Base-by-base conservation (phyloP, 2,888 invertebrate species). In the Tetramorium bicarinatum region DNA sequence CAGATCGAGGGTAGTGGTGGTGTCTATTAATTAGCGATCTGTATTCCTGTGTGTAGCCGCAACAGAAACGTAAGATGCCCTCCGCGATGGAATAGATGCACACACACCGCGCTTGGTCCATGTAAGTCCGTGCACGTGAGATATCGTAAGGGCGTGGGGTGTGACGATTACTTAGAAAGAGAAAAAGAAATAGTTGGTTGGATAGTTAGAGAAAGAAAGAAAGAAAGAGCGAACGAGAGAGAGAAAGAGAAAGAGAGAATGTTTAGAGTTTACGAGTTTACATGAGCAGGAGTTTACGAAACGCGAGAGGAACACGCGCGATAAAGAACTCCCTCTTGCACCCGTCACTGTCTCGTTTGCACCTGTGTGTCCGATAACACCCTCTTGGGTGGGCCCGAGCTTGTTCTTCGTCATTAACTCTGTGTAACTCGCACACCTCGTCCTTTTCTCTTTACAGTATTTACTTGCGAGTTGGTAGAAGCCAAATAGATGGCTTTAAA, bases 21-120 rank as follows among this genome's bases (percentile, higher is more conserved):
- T 87, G 56, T 87, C 77, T 90, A 34, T 34, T 34, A 85, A 90
- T 90, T 64, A 66, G 59, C 79, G 85, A 87, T 89, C 87, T 92
- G 87, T 93, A 87, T 93, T 91, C 92, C 89, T 91, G 92, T 91
- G 92, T 95, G 88, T 95, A 95, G 95, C 94, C 95, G 91, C 95
- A 88, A 88, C 90, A 94, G 93, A 95, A 95, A 94, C 94, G 93
- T 92, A 95, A 95, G 94, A 95, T 93, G 94, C 92, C 94, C 87
- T 91, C 93, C 92, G 92, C 94, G 93, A 89, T 95, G 95, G 95
- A 95, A 94, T 95, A 95, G 93, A 93, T 89, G 88, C 93, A 94
- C 71, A 59, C 69, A 80, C 71, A 93, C 92, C 91, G 93, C 93
- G 93, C 91, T 80, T 92, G 94, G 94, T 94, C 92, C 94, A 95